These are phyloP conservation scores for Oryzaephilus surinamensis DNA, from an alignment of 1,140 invertebrate genomes.

Conservation along the genomic window DNA sequence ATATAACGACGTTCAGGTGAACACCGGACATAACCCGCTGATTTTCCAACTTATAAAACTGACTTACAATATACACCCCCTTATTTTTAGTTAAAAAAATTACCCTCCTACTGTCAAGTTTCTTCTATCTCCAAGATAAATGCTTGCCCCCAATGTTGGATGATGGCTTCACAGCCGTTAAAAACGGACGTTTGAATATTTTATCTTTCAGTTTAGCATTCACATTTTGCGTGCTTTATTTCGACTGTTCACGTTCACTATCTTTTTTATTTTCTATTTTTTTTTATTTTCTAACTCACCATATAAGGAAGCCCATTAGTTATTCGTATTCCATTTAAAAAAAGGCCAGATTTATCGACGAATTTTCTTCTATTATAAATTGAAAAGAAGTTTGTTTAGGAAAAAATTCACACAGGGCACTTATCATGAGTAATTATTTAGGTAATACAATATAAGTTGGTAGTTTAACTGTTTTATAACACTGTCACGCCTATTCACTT, in stretches of 20 bases:
- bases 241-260: no score
- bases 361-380: no score
- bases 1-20: conserved; percentile 10
- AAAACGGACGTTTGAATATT: conserved; percentile 21
- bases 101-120: conserved; percentile 20
- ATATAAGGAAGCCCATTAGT: neutral
- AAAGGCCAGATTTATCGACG: neutral
- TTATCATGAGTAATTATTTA: neutral
- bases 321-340: neutral
- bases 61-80: neutral
- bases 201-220: conserved; percentile 19
- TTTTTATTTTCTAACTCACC: conserved; percentile 3
- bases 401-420: conserved; percentile 3
- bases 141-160: conserved; percentile 18
- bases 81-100: conserved; percentile 11
- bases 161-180: conserved; percentile 13
- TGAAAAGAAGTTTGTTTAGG: neutral
- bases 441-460: neutral
- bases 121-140: conserved; percentile 25
- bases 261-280: conserved; percentile 8
- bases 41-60: neutral
- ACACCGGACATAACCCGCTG: conserved; percentile 8
- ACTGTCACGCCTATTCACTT: conserved; percentile 7
- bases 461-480: neutral
- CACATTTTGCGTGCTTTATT: conserved; percentile 19